Percentiles rank a stretch among this genome's conserved stretches.
These are phyloP conservation scores for Allobates femoralis DNA, from an alignment of 2,797 vertebrate genomes.

Conservation along the genomic window DNA sequence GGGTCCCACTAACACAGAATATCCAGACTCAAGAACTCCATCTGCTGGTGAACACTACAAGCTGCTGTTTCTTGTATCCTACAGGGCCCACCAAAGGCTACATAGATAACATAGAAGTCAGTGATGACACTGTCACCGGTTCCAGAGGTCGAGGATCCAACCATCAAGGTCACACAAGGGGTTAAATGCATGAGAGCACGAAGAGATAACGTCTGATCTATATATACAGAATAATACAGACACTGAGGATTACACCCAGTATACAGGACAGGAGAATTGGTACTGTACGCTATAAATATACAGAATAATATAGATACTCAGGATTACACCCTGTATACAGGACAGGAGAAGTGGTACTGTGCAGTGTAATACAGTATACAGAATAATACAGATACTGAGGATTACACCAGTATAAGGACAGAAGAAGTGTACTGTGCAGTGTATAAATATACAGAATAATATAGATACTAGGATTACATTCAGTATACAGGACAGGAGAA, in stretches of 20 bases:
- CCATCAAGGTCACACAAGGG: not conserved
- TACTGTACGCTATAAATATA: too few relatives aligned
- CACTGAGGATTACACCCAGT: not conserved
- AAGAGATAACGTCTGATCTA: not conserved
- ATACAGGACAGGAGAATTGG: too few relatives aligned
- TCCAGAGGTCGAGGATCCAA: not conserved
- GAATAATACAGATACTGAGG: too few relatives aligned
- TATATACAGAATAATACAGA: too few relatives aligned
- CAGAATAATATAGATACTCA: too few relatives aligned
- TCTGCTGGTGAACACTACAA: not conserved
- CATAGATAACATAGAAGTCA: not conserved
- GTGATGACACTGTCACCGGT: not conserved
- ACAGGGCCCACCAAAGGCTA: not conserved
- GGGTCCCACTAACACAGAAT: too few relatives aligned
- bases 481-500: too few relatives aligned
- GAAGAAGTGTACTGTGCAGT: not conserved
- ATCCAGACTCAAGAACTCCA: not conserved
- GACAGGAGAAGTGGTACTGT: too few relatives aligned
- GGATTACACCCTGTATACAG: too few relatives aligned
- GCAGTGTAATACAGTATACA: too few relatives aligned
- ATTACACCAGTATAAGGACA: constrained; percentile 1
- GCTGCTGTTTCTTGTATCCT: not conserved
- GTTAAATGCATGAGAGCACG: constrained; percentile 8
- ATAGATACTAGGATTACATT: too few relatives aligned
- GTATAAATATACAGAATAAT: not conserved